Base-by-base conservation (phyloP, 2,113 vertebrate species). In the Misgurnus mizolepis region DNA sequence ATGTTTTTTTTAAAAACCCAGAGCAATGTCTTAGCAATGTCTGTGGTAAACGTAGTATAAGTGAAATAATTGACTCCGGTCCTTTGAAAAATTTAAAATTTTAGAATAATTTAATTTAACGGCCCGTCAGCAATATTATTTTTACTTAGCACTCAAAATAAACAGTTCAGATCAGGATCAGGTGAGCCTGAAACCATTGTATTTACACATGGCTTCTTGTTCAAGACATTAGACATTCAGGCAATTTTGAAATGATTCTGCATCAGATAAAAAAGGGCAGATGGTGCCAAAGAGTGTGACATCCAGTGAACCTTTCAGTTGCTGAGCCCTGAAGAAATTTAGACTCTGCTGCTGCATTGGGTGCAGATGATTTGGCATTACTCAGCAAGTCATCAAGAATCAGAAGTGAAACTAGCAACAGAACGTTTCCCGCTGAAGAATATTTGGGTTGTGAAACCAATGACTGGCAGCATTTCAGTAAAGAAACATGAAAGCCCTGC, bases 301-400 rank as follows among this genome's bases (percentile, higher is more conserved):
- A 55, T 73, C 70, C 64, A 41, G 39, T 12, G 53, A 17, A 7
- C n/a, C 45, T 61, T 58, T 61, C n/a, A 17, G 71, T 74, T 56
- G 43, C 43, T 5, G 18, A 45, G 56, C 39, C 55, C 56, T 27
- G n/a, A 47, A 27, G n/a, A 61, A 12, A 65, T 43, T 12, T 0
- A 58, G 61, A 47, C 61, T 68, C 1, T 77, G 74, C 17, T 39
- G 27, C 14, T 55, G 74, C 49, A 34, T 81, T 18, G 40, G 53
- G 69, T 66, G 17, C 50, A 45, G 61, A 65, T 67, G 68, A 68
- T 18, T 65, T n/a, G 8, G 11, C 64, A 76, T 81, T 74, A 81
- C 56, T 84, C 79, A 84, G 83, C 75, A 81, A 72, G 69, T 84
- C 79, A 84, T 79, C 75, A 81, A 72, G 69, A 11, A 43, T 22